Evolutionary conservation across 2,113 vertebrate genomes (phyloP).

Genomic region (Paedocypris sp.): DNA sequence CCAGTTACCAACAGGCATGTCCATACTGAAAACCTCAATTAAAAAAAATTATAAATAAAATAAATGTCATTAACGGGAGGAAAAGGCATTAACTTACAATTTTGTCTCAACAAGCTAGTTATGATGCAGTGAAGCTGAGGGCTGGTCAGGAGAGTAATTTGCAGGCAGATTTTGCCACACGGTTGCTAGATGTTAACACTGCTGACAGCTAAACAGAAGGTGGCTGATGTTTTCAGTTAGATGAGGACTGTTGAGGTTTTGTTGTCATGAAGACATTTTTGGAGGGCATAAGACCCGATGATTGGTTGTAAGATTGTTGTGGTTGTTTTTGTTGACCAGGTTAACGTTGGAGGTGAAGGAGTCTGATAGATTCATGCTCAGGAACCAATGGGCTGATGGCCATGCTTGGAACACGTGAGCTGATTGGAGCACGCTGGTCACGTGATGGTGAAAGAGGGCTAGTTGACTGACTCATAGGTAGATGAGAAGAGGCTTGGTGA

Average conservation of each 20-base stretch:
- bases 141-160: conserved; percentile 98
- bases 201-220: conserved; percentile 63
- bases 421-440: conserved; percentile 97
- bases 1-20: neutral
- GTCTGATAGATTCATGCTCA: conserved; percentile 98
- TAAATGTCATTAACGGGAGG: conserved; percentile 17
- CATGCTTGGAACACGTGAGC: conserved; percentile 99
- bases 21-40: conserved; percentile 3
- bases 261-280: conserved; percentile 93
- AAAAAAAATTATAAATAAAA: neutral
- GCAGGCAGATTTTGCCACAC: conserved; percentile 99
- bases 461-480: conserved; percentile 99
- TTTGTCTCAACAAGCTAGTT: conserved; percentile 98
- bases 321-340: conserved; percentile 85
- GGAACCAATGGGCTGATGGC: conserved; percentile 96
- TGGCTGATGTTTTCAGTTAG: conserved; percentile 91
- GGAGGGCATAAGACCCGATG: conserved; percentile 79
- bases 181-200: conserved; percentile 97
- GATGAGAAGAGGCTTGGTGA: conserved; percentile 99
- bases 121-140: conserved; percentile 96
- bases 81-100: conserved; percentile 82
- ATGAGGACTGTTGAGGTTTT: conserved; percentile 93
- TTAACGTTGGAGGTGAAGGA: conserved; percentile 89
- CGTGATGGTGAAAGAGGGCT: conserved; percentile 98
- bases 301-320: conserved; percentile 91